Percentiles rank a stretch among this genome's conserved stretches.
Conservation (phyloP, 2,113 vertebrate genomes). For the Myotis davidii region DNA sequence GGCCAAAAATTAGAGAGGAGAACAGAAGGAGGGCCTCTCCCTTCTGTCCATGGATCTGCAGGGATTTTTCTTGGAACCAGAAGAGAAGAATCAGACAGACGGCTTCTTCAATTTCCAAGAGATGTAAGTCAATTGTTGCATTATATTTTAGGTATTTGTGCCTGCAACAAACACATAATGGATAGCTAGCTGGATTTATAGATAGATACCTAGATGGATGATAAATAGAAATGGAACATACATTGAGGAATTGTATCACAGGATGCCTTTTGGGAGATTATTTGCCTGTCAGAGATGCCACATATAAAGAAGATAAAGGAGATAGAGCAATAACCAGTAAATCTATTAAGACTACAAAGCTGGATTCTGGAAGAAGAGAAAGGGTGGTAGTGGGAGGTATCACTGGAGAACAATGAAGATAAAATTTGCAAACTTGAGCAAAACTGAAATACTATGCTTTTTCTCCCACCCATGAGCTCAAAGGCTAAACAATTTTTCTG, state of each 20-base stretch:
- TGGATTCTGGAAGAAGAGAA: not conserved
- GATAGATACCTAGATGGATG: conserved; percentile 54
- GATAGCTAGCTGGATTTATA: conserved; percentile 58
- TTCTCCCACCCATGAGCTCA: not conserved
- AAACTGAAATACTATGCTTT: not conserved
- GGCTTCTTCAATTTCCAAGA: conserved; percentile 69
- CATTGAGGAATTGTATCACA: conserved; percentile 17
- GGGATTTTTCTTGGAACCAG: conserved; percentile 71
- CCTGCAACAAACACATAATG: conserved; percentile 40
- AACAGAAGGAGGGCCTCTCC: conserved; percentile 69
- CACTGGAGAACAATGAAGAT: conserved; percentile 14
- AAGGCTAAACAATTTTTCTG: not conserved
- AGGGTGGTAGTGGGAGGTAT: not conserved
- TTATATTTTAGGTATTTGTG: conserved; percentile 21
- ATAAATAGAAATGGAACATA: conserved; percentile 23
- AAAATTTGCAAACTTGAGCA: conserved; percentile 31
- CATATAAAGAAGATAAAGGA: conserved; percentile 66
- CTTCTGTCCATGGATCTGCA: conserved; percentile 63
- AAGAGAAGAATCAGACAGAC: conserved; percentile 71
- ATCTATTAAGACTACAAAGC: conserved; percentile 30
- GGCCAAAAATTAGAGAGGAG: conserved; percentile 57
- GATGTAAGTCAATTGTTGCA: conserved; percentile 68
- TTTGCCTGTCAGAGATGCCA: conserved; percentile 43
- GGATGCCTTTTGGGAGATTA: conserved; percentile 58
- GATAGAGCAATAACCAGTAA: conserved; percentile 18